These are phyloP conservation scores for Hydrozoanthus gracilis DNA, from an alignment of 92 coral and sea anemone genomes.

Conservation along the genomic window DNA sequence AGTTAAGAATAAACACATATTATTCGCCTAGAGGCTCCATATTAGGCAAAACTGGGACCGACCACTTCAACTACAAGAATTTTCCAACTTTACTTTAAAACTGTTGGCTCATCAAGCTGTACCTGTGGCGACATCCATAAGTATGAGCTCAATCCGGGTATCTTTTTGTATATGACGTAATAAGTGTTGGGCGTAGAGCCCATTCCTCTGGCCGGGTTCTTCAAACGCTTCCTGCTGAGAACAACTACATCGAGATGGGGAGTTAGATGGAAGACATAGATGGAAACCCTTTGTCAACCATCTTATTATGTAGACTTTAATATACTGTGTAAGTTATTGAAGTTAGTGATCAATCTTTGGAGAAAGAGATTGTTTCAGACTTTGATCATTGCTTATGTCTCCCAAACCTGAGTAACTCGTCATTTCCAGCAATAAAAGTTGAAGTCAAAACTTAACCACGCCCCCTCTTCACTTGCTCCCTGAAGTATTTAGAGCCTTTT, in stretches of 20 bases:
- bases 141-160: conserved; percentile 77
- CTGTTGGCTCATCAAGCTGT: background rate
- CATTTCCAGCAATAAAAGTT: background rate
- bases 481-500: too few species aligned
- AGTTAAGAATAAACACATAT: too few species aligned
- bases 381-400: background rate
- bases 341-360: background rate
- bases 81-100: background rate
- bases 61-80: too few species aligned
- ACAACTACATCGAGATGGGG: conserved; percentile 57
- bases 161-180: conserved; percentile 69
- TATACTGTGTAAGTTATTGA: too few species aligned
- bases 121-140: conserved; percentile 96
- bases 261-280: too few species aligned
- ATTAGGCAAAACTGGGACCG: too few species aligned
- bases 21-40: too few species aligned
- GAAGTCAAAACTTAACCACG: too few species aligned
- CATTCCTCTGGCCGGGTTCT: conserved; percentile 75
- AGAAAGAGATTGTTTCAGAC: background rate
- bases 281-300: too few species aligned
- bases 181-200: conserved; percentile 86
- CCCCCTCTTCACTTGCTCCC: too few species aligned
- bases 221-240: conserved; percentile 92
- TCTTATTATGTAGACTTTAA: too few species aligned
- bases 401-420: background rate